Conservation (phyloP, 2,797 vertebrate species). For the Falco concolor region DNA sequence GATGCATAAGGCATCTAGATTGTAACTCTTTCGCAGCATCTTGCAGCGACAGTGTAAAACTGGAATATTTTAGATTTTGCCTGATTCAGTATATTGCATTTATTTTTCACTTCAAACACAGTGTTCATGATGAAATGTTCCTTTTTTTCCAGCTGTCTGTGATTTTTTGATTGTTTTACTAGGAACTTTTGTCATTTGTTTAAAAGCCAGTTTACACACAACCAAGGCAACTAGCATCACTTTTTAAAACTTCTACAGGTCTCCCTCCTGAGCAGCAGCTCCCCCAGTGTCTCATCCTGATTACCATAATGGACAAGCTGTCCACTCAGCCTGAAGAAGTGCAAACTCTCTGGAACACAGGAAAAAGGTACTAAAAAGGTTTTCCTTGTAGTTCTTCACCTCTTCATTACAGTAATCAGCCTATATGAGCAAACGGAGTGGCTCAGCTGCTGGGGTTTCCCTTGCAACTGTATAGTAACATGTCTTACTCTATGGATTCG, state of each 20-base stretch:
- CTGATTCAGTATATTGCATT: background rate
- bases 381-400: slow-evolving; percentile 67
- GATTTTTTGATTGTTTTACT: background rate
- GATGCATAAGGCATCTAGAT: background rate
- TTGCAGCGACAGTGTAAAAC: background rate
- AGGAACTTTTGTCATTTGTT: background rate
- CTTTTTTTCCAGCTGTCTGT: background rate
- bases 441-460: background rate
- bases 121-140: background rate
- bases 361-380: slow-evolving; percentile 74
- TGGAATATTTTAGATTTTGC: background rate
- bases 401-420: background rate
- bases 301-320: slow-evolving; percentile 81
- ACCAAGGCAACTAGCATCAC: background rate
- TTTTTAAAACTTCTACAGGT: slow-evolving; percentile 62
- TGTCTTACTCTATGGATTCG: background rate
- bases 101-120: background rate
- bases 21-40: background rate
- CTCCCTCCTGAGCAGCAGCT: slow-evolving; percentile 79
- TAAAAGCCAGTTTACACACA: background rate
- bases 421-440: background rate
- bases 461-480: background rate
- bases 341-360: slow-evolving; percentile 81
- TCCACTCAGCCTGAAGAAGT: slow-evolving; percentile 79
- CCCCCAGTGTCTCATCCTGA: slow-evolving; percentile 84